phyloP scores from a whole-genome alignment of 2,113 vertebrate species.

The Ranitomeya variabilis region DNA sequence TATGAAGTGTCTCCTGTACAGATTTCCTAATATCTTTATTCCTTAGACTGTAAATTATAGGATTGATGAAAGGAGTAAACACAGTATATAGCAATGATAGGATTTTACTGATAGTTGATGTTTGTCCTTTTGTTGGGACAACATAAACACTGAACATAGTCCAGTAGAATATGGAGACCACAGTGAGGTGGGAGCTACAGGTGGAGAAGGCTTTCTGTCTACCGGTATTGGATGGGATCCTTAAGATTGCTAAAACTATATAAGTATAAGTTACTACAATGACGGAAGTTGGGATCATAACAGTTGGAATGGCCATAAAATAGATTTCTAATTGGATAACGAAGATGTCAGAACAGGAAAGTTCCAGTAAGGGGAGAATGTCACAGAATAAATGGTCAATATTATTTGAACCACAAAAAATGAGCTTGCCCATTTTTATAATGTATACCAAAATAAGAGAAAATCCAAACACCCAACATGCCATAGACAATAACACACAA shows the following conservation, averaged over 20 bases:
- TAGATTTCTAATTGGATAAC: background rate
- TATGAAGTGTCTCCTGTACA: too few relatives aligned
- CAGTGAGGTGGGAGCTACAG: conserved; percentile 6
- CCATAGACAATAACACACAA: background rate
- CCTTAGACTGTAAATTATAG: background rate
- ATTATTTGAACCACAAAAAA: background rate
- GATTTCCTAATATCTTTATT: background rate
- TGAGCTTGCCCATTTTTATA: background rate
- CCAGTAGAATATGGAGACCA: background rate
- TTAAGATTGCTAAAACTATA: background rate
- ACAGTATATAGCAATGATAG: background rate
- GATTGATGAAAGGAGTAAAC: background rate
- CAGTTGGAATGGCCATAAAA: background rate
- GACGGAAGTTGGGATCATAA: background rate
- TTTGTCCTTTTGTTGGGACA: background rate
- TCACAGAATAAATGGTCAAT: conserved; percentile 4
- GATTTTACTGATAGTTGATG: background rate
- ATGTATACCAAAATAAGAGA: background rate
- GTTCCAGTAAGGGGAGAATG: background rate
- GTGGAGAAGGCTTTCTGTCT: conserved; percentile 5
- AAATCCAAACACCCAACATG: background rate
- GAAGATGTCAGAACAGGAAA: background rate
- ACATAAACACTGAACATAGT: background rate
- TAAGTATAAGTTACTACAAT: background rate
- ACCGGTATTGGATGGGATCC: background rate